Evolutionary conservation across 2,888 invertebrate genomes (phyloP).

Genomic region (Pogonocherus hispidulus): DNA sequence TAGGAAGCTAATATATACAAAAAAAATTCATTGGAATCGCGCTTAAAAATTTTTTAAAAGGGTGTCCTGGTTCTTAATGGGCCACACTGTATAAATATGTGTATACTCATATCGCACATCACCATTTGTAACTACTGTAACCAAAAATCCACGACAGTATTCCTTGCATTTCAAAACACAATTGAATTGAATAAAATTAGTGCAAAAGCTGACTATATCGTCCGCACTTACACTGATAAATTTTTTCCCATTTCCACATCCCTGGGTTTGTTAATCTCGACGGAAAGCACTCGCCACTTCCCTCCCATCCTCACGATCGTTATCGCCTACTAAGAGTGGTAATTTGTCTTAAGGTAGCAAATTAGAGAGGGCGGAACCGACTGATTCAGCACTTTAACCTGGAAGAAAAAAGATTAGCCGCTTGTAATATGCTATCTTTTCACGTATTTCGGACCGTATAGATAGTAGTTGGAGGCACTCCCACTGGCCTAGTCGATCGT

Average conservation of each 20-base stretch:
- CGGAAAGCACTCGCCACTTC: conserved; percentile 49
- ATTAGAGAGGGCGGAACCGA: conserved; percentile 60
- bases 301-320: conserved; percentile 65
- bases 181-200: no score
- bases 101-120: no score
- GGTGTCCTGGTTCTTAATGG: no score
- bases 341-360: conserved; percentile 66
- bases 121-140: no score
- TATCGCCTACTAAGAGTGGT: conserved; percentile 63
- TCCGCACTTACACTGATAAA: conserved; percentile 4
- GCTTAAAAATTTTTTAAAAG: no score
- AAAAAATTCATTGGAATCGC: no score
- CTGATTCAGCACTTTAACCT: conserved; percentile 63
- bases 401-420: conserved; percentile 58
- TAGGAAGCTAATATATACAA: no score
- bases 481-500: conserved; percentile 58
- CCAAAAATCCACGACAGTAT: no score
- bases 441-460: conserved; percentile 39
- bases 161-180: no score
- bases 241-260: conserved; percentile 32
- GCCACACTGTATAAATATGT: no score
- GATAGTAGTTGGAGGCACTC: conserved; percentile 48
- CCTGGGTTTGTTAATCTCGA: neutral
- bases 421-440: conserved; percentile 49
- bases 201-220: neutral